Evolutionary conservation across 1,140 invertebrate species (phyloP).

Genomic region (Delia radicum): DNA sequence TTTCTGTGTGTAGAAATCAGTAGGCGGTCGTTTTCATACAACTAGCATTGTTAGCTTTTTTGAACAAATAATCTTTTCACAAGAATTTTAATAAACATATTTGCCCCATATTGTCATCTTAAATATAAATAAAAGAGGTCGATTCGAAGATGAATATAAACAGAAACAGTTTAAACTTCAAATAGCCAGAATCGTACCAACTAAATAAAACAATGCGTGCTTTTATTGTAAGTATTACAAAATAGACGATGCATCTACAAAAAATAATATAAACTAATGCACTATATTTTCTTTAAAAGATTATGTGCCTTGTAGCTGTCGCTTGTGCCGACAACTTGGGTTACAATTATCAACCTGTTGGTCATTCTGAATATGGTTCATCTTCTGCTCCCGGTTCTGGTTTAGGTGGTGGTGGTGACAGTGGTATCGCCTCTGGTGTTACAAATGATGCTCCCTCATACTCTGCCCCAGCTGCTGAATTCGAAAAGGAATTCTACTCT

Average conservation of each 20-base stretch:
- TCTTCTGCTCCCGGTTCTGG: slow-evolving; percentile 42
- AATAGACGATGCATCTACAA: background rate
- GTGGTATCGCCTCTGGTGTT: slow-evolving; percentile 2
- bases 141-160: background rate
- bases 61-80: background rate
- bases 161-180: background rate
- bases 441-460: slow-evolving; percentile 16
- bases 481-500: slow-evolving; percentile 46
- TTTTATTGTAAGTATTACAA: background rate
- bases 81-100: background rate
- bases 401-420: background rate
- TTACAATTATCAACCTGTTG: slow-evolving; percentile 50
- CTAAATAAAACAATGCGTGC: background rate
- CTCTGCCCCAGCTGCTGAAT: slow-evolving; percentile 37
- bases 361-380: slow-evolving; percentile 42
- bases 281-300: slow-evolving; percentile 31
- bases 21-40: too few relatives aligned
- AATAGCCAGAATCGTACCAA: background rate
- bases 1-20: too few relatives aligned
- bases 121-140: background rate
- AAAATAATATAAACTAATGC: background rate
- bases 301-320: slow-evolving; percentile 46
- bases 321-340: slow-evolving; percentile 47
- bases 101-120: background rate
- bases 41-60: background rate